Evolutionary conservation across 1,140 invertebrate species (phyloP).

Genomic region (Caerostris extrusa): DNA sequence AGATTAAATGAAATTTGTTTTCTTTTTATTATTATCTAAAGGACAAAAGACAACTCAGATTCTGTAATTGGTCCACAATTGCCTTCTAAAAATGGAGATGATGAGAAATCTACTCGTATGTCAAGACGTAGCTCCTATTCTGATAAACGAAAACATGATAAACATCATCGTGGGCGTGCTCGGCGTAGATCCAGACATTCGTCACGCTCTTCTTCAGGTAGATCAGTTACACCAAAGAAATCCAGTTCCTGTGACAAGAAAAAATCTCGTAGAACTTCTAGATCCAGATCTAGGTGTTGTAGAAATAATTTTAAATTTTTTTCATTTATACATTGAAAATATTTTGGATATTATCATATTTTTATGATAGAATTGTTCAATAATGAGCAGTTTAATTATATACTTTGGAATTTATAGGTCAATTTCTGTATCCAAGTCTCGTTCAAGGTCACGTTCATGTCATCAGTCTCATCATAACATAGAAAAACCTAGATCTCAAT

Average conservation of each 20-base stretch:
- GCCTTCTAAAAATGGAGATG: conserved; percentile 62
- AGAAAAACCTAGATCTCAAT: conserved; percentile 49
- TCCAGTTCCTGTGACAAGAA: neutral
- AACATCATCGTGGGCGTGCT: neutral
- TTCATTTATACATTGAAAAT: neutral
- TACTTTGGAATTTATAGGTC: conserved; percentile 78
- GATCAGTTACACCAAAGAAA: conserved; percentile 42
- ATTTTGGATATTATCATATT: neutral
- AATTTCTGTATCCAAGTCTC: conserved; percentile 80
- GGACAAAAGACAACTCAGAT: conserved; percentile 42
- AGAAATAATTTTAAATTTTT: neutral
- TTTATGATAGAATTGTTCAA: neutral
- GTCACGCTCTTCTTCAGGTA: conserved; percentile 42
- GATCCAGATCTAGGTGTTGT: conserved; percentile 61
- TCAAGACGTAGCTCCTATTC: conserved; percentile 63
- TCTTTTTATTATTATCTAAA: neutral
- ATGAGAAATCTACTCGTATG: conserved; percentile 1
- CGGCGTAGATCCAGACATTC: conserved; percentile 20
- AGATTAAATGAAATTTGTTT: neutral
- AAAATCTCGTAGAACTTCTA: conserved; percentile 33
- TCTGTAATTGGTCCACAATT: conserved; percentile 63
- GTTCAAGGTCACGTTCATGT: conserved; percentile 82
- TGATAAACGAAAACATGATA: conserved; percentile 34
- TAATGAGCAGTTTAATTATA: neutral
- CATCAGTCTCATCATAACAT: conserved; percentile 37